Conservation (phyloP, 2,888 invertebrate genomes). For the Hirtodrosophila confusa region DNA sequence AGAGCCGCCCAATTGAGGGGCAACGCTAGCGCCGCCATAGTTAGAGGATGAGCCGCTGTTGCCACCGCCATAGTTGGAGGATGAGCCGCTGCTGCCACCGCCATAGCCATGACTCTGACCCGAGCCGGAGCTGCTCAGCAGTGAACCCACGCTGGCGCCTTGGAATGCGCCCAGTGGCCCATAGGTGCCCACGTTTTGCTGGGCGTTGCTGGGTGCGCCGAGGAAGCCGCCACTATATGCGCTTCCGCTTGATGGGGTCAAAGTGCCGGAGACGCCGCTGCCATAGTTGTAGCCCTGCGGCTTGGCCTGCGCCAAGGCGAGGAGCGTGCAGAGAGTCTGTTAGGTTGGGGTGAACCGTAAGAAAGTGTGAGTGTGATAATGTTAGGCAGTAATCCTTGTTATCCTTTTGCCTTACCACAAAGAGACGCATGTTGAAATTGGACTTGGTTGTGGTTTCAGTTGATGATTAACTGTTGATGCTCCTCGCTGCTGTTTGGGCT, state of each 20-base stretch:
- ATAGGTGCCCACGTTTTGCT: slow-evolving; percentile 55
- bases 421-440: slow-evolving; percentile 68
- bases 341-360: background rate
- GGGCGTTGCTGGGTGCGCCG: slow-evolving; percentile 49
- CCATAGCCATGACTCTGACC: slow-evolving; percentile 10
- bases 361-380: slow-evolving; percentile 1
- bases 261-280: slow-evolving; percentile 67
- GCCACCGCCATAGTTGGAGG: slow-evolving; percentile 22
- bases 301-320: slow-evolving; percentile 69
- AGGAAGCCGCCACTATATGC: slow-evolving; percentile 29
- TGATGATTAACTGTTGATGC: slow-evolving; percentile 71
- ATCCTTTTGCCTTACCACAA: slow-evolving; percentile 69
- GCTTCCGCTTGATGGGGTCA: slow-evolving; percentile 27
- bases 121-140: slow-evolving; percentile 40
- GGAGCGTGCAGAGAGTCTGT: slow-evolving; percentile 69
- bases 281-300: slow-evolving; percentile 79
- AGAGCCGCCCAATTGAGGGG: too few species aligned
- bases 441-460: slow-evolving; percentile 55
- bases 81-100: slow-evolving; percentile 2
- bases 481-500: slow-evolving; percentile 55
- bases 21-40: slow-evolving; percentile 22
- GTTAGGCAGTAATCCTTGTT: slow-evolving; percentile 35
- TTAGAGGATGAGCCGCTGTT: slow-evolving; percentile 22
- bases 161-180: slow-evolving; percentile 65
- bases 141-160: slow-evolving; percentile 62